Conservation (phyloP, 2,113 vertebrate species). For the Lophochroa leadbeateri region DNA sequence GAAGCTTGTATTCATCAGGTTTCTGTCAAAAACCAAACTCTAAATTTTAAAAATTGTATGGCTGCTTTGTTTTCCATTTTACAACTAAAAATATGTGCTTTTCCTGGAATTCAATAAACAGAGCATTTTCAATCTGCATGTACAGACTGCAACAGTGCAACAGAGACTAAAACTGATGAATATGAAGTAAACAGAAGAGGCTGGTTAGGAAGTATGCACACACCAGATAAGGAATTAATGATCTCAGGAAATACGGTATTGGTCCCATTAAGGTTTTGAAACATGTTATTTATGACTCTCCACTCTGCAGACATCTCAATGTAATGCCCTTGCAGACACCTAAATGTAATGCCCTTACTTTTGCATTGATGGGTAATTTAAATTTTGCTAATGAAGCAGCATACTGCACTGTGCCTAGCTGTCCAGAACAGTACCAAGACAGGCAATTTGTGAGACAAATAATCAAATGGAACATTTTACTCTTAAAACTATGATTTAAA, state of each 20-base stretch:
- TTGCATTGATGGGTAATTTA: not conserved
- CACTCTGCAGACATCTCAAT: not conserved
- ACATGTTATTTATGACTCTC: constrained; percentile 21
- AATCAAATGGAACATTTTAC: not conserved
- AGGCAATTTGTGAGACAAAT: not conserved
- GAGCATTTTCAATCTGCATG: constrained; percentile 2
- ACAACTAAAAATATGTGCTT: not conserved
- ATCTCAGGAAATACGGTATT: constrained; percentile 30
- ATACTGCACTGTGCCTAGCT: not conserved
- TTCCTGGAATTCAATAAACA: constrained; percentile 25
- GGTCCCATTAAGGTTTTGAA: constrained; percentile 40
- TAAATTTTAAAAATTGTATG: constrained; percentile 4
- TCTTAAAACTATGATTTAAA: not conserved
- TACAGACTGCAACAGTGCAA: not conserved
- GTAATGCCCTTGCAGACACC: not conserved
- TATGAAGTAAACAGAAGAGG: constrained; percentile 48
- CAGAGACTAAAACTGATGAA: constrained; percentile 36
- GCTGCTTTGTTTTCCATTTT: not conserved
- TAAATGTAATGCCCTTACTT: not conserved
- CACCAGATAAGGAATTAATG: constrained; percentile 66
- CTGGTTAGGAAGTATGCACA: constrained; percentile 38
- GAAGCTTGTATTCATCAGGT: not conserved
- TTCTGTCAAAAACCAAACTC: constrained; percentile 2
- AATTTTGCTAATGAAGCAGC: constrained; percentile 1
- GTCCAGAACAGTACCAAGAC: not conserved